Percentiles rank a stretch among this genome's conserved stretches.
These are phyloP conservation scores for Hypomecis punctinalis DNA, from an alignment of 2,888 invertebrate genomes.

Conservation along the genomic window DNA sequence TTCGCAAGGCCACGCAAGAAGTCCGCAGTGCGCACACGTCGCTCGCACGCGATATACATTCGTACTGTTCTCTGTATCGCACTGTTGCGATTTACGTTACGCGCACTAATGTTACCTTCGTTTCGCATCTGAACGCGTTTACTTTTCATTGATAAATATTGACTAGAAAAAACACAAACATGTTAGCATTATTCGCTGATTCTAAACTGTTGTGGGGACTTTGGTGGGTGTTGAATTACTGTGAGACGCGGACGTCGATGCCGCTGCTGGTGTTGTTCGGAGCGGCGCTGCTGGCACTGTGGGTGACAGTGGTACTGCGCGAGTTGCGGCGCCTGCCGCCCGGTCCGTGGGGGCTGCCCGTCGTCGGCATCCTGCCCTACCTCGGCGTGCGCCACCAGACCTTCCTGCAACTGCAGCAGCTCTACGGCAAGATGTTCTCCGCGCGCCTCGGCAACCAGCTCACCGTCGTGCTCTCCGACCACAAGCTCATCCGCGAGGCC, in stretches of 20 bases:
- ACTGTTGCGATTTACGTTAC: slow-evolving; percentile 67
- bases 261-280: slow-evolving; percentile 79
- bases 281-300: slow-evolving; percentile 77
- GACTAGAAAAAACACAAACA: slow-evolving; percentile 54
- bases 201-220: slow-evolving; percentile 84
- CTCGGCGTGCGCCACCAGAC: slow-evolving; percentile 92
- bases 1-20: slow-evolving; percentile 83
- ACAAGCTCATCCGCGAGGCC: slow-evolving; percentile 93
- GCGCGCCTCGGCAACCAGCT: slow-evolving; percentile 92
- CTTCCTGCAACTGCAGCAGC: slow-evolving; percentile 90
- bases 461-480: slow-evolving; percentile 94
- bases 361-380: slow-evolving; percentile 93
- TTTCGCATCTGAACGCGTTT: slow-evolving; percentile 52
- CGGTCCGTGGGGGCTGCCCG: slow-evolving; percentile 94
- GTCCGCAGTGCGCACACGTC: slow-evolving; percentile 81
- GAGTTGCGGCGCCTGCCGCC: slow-evolving; percentile 88
- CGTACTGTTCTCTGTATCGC: slow-evolving; percentile 64
- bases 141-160: slow-evolving; percentile 48
- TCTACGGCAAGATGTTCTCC: slow-evolving; percentile 93
- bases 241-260: slow-evolving; percentile 69
- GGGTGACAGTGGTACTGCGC: slow-evolving; percentile 75
- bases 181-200: slow-evolving; percentile 70
- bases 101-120: slow-evolving; percentile 71
- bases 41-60: slow-evolving; percentile 77
- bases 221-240: slow-evolving; percentile 76